A percentile compares a stretch with the other conserved stretches of the same genome.
Conservation (phyloP, 1,140 invertebrate genomes). For the Drosophila virilis region DNA sequence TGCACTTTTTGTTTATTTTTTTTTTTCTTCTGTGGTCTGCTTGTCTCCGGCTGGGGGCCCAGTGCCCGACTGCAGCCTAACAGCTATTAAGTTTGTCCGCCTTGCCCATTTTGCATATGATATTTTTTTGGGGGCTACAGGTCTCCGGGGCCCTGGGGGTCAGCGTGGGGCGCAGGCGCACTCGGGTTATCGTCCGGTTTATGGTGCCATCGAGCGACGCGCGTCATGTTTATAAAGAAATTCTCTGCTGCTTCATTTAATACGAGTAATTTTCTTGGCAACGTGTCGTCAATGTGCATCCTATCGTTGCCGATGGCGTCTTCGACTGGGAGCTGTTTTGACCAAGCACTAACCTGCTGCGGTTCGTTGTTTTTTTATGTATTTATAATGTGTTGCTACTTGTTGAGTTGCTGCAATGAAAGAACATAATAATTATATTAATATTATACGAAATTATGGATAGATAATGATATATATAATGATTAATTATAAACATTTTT, state of each 20-base stretch:
- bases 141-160: constrained; percentile 40
- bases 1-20: constrained; percentile 22
- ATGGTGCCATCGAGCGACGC: constrained; percentile 68
- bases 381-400: constrained; percentile 65
- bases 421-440: background rate
- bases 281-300: constrained; percentile 54
- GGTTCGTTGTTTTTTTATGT: constrained; percentile 50
- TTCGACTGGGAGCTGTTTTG: background rate
- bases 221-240: constrained; percentile 78
- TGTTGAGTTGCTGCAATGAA: constrained; percentile 15
- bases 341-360: constrained; percentile 1
- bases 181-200: constrained; percentile 73
- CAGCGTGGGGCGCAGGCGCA: constrained; percentile 49
- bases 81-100: constrained; percentile 68
- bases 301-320: constrained; percentile 29
- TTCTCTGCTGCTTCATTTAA: constrained; percentile 59
- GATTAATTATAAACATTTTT: too few species aligned
- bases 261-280: constrained; percentile 64
- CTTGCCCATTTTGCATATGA: constrained; percentile 65
- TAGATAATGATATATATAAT: too few species aligned
- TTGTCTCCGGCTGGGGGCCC: constrained; percentile 14
- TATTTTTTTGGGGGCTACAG: constrained; percentile 30
- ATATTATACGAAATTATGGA: too few species aligned
- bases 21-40: background rate
- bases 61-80: constrained; percentile 53